A percentile compares a stretch with the other conserved stretches of the same genome.
Conservation (phyloP, 2,888 invertebrate species). For the Cheilosia soror region DNA sequence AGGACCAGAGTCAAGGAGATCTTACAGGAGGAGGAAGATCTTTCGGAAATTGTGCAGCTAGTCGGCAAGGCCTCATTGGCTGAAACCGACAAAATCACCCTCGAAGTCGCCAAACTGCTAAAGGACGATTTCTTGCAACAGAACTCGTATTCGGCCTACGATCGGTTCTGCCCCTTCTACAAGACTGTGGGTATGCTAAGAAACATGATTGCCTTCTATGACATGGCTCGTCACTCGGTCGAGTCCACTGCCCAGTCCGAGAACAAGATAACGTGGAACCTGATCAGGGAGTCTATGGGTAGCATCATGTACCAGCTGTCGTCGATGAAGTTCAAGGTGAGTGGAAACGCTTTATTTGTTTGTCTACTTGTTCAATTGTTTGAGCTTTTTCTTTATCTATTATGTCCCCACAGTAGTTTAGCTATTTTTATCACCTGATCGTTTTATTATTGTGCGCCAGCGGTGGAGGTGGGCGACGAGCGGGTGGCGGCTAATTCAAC, state of each 20-base stretch:
- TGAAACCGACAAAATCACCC: conserved; percentile 98
- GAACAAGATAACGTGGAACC: conserved; percentile 98
- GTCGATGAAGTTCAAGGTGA: conserved; percentile 99
- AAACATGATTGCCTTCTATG: conserved; percentile 99
- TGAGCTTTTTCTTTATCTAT: conserved; percentile 8
- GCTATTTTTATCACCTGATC: conserved; percentile 40
- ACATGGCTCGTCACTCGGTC: conserved; percentile 98
- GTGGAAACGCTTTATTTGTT: conserved; percentile 44
- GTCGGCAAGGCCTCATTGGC: conserved; percentile 99
- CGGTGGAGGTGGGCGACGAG: not conserved
- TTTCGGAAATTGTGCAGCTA: conserved; percentile 99
- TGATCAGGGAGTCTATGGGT: conserved; percentile 97
- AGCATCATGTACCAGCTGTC: conserved; percentile 97
- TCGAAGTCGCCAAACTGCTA: conserved; percentile 98
- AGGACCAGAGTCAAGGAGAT: conserved; percentile 97
- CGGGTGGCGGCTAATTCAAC: too few relatives aligned
- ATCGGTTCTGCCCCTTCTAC: conserved; percentile 99
- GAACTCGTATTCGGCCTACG: conserved; percentile 97
- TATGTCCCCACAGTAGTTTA: conserved; percentile 25
- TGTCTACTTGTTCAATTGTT: conserved; percentile 51
- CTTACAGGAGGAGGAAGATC: conserved; percentile 98
- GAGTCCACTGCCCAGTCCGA: conserved; percentile 98
- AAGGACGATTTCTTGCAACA: conserved; percentile 99
- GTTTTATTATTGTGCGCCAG: conserved; percentile 9
- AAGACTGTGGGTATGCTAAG: conserved; percentile 99